Evolutionary conservation across 2,113 vertebrate genomes (phyloP).

Genomic region (Mixornis gularis): DNA sequence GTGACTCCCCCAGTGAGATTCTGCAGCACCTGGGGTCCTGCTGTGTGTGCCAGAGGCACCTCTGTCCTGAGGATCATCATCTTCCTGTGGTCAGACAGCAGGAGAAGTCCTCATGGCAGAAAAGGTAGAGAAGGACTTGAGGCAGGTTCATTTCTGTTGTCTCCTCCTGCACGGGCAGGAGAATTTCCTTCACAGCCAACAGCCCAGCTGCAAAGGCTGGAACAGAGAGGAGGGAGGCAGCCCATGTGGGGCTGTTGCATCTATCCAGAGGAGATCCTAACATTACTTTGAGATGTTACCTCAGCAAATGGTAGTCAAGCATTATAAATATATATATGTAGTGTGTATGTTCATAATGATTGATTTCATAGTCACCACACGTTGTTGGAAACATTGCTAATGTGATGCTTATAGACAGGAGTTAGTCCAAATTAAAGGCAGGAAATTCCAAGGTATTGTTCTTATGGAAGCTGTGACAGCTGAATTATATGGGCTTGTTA

Average conservation of each 20-base stretch:
- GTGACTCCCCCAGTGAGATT: fast-evolving
- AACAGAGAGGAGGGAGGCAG: not conserved
- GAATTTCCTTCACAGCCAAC: not conserved
- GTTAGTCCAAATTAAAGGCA: conserved; percentile 34
- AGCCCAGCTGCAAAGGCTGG: not conserved
- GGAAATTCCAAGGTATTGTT: conserved; percentile 46
- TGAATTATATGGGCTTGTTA: conserved; percentile 50
- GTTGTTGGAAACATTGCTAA: not conserved
- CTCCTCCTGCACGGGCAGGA: not conserved
- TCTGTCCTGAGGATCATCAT: not conserved
- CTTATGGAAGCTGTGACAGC: conserved; percentile 40
- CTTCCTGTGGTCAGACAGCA: not conserved
- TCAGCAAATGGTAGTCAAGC: not conserved
- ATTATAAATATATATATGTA: not conserved
- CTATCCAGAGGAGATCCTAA: not conserved
- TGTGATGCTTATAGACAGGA: not conserved
- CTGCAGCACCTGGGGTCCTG: not conserved
- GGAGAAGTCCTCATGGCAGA: not conserved
- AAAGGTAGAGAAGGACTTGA: not conserved
- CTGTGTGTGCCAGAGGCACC: not conserved
- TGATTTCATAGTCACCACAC: not conserved
- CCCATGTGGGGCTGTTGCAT: not conserved
- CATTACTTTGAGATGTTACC: not conserved
- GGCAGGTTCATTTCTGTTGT: not conserved
- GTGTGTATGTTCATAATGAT: not conserved